Base-by-base conservation (phyloP, 2,797 vertebrate species). In the Anas capensis region DNA sequence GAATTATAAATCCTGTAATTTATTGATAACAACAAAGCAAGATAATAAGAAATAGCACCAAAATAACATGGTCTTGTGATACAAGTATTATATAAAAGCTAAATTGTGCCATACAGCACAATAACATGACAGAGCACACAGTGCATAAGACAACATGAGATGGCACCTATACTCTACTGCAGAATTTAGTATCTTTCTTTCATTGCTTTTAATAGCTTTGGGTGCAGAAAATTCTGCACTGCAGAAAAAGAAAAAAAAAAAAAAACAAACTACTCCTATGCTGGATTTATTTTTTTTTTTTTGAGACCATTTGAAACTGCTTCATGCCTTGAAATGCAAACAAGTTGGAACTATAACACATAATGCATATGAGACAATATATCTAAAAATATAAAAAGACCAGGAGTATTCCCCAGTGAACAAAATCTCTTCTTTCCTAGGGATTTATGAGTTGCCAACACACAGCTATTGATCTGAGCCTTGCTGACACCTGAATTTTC, bases 321-420 rank as follows among this genome's bases (percentile, higher is more conserved):
- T 71, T 91, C 76, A 54, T 78, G 69, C 29, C 33, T 93, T 91
- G 72, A 93, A 93, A 91, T 42, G 21, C 49, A 78, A 71, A n/a
- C 13, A 75, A 29, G 75, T 57, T 65, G 82, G 44, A 91, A 91
- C 53, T 65, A 6, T 31, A 92, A 60, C 7, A 33, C 8, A 36
- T 29, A 87, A 53, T 13, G 27, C 40, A 57, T 53, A 71, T 13
- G 53, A 56, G 54, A 75, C 8, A 78, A 93, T 38, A 38, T 27
- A 61, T 71, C 83, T 58, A 68, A 86, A 83, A 53, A 71, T 78
- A 46, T 40, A 92, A 88, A 94, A 91, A 53, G 31, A 61, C 61
- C 40, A 75, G 29, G 15, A 81, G 33, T 75, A 92, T 84, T 88
- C 83, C 58, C 46, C 42, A 65, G 54, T 34, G 53, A 76, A 76